Evolutionary conservation across 2,888 invertebrate genomes (phyloP).

Genomic region (Plagodis dolabraria): DNA sequence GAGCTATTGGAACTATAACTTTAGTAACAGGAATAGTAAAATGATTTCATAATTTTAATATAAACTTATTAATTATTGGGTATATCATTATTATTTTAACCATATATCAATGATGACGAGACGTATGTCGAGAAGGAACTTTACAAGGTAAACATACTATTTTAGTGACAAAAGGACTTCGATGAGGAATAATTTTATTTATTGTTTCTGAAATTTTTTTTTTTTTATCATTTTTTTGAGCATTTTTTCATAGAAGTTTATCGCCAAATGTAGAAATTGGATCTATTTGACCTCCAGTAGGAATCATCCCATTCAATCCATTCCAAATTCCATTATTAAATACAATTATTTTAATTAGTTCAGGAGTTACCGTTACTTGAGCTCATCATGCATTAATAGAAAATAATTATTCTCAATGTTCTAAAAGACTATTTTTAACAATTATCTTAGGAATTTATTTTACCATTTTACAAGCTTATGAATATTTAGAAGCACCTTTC

Average conservation of each 20-base stretch:
- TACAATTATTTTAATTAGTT: conserved; percentile 89
- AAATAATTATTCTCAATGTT: neutral
- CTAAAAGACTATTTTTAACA: neutral
- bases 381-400: neutral
- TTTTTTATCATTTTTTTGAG: conserved; percentile 85
- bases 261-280: conserved; percentile 72
- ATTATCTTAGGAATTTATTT: neutral
- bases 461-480: neutral
- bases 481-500: neutral
- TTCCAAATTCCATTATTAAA: conserved; percentile 89
- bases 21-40: conserved; percentile 84
- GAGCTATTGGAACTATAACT: conserved; percentile 84
- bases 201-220: conserved; percentile 88
- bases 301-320: conserved; percentile 87
- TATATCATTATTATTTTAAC: conserved; percentile 75
- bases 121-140: conserved; percentile 87
- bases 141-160: conserved; percentile 87
- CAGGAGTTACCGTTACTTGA: conserved; percentile 87
- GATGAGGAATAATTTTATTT: conserved; percentile 90
- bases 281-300: conserved; percentile 86
- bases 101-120: conserved; percentile 89
- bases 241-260: conserved; percentile 82
- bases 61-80: conserved; percentile 80
- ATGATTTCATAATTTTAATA: conserved; percentile 86
- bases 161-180: conserved; percentile 84